Percentiles rank a stretch among this genome's conserved stretches.
phyloP scores from a whole-genome alignment of 1,140 invertebrate genomes.

The Oncopeltus fasciatus region DNA sequence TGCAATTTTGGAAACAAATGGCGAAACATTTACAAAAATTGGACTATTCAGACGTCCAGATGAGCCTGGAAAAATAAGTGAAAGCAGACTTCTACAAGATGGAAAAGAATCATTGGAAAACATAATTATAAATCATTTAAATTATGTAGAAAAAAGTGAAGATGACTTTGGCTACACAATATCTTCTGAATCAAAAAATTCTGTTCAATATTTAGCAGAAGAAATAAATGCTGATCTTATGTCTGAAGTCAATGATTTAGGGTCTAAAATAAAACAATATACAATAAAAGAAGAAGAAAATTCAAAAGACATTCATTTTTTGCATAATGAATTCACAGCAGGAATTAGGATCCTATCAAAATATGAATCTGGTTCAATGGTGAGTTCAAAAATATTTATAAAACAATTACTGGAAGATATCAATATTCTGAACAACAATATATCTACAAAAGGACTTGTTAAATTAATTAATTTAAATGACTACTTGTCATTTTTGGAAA shows the following conservation, averaged over 20 bases:
- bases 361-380: background rate
- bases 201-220: background rate
- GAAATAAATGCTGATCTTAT: background rate
- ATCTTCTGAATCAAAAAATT: conserved; percentile 12
- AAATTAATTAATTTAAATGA: background rate
- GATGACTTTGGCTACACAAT: conserved; percentile 18
- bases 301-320: background rate
- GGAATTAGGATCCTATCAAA: background rate
- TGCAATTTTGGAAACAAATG: background rate
- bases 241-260: background rate
- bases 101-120: background rate
- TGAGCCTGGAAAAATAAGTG: background rate
- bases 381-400: background rate
- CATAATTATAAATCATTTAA: background rate
- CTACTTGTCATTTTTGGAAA: background rate
- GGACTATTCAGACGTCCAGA: background rate
- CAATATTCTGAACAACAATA: background rate
- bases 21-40: background rate
- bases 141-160: background rate
- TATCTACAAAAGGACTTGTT: background rate
- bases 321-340: background rate
- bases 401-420: background rate
- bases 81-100: background rate
- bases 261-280: background rate
- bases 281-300: background rate